Conservation (phyloP, 1,140 invertebrate genomes). For the Nasonia vitripennis region DNA sequence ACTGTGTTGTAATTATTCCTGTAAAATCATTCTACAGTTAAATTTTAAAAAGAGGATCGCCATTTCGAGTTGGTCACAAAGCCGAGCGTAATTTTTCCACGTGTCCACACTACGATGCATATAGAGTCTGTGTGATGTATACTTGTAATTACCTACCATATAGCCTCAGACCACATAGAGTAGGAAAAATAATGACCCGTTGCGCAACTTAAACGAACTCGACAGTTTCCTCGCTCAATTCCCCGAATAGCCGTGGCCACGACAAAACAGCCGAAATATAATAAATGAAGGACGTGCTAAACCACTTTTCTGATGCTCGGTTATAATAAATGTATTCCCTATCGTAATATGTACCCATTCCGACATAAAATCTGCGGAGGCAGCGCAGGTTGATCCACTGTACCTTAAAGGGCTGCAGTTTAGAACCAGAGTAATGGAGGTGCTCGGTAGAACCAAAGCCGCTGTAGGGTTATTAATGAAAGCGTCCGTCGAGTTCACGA, state of each 20-base stretch:
- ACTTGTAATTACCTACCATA: not conserved
- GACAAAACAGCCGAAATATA: not conserved
- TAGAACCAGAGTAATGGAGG: too few relatives aligned
- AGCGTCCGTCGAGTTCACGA: too few relatives aligned
- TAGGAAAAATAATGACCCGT: not conserved
- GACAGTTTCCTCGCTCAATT: not conserved
- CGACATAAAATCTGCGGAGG: too few relatives aligned
- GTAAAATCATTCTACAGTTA: not conserved
- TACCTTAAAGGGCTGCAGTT: too few relatives aligned
- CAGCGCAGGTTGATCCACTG: too few relatives aligned
- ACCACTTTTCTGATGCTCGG: too few relatives aligned
- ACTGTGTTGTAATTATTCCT: not conserved
- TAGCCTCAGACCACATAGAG: not conserved
- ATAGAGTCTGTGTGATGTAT: not conserved
- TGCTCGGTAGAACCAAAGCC: too few relatives aligned
- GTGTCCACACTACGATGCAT: not conserved
- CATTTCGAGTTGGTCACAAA: not conserved
- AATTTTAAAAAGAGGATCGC: not conserved
- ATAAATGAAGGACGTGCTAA: too few relatives aligned
- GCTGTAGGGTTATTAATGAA: too few relatives aligned
- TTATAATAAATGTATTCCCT: too few relatives aligned
- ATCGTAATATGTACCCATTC: too few relatives aligned
- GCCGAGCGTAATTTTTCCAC: not conserved
- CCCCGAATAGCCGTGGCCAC: not conserved
- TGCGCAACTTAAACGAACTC: not conserved